A percentile compares a stretch with the other conserved stretches of the same genome.
phyloP scores from a whole-genome alignment of 2,888 invertebrate genomes.

The Ichneumoninae sp. region DNA sequence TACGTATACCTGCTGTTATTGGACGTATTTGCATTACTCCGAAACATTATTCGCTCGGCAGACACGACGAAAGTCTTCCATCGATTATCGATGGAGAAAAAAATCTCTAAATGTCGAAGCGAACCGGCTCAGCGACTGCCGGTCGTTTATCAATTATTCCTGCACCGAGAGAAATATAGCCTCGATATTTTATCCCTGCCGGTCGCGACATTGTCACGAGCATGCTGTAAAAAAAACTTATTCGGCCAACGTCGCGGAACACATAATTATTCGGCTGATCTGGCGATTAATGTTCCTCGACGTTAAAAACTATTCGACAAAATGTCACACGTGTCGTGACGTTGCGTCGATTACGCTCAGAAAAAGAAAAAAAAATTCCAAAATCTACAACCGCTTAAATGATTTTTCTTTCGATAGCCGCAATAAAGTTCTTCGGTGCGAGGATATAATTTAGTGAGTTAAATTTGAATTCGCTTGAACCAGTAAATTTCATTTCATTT shows the following conservation, averaged over 20 bases:
- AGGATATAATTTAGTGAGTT: no score
- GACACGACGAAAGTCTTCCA: constrained; percentile 3
- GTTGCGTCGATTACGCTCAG: no score
- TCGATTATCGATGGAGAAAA: constrained; percentile 39
- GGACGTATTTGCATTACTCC: constrained; percentile 45
- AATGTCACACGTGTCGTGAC: no score
- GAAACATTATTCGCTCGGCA: constrained; percentile 35
- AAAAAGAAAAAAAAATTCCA: no score
- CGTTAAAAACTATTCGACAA: no score
- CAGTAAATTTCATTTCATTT: no score
- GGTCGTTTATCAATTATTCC: constrained; percentile 38
- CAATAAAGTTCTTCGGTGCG: no score
- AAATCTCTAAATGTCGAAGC: constrained; percentile 24
- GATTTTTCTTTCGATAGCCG: no score
- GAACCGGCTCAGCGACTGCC: neutral
- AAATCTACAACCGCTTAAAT: no score
- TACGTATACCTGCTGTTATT: constrained; percentile 3
- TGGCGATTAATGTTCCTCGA: neutral
- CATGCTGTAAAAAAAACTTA: neutral
- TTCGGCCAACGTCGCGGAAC: neutral
- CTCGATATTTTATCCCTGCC: neutral
- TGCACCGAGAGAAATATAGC: neutral
- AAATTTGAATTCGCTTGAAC: no score
- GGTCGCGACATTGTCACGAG: neutral
- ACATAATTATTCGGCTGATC: neutral